These are phyloP conservation scores for Lethrus apterus DNA, from an alignment of 1,140 invertebrate species.

Conservation along the genomic window DNA sequence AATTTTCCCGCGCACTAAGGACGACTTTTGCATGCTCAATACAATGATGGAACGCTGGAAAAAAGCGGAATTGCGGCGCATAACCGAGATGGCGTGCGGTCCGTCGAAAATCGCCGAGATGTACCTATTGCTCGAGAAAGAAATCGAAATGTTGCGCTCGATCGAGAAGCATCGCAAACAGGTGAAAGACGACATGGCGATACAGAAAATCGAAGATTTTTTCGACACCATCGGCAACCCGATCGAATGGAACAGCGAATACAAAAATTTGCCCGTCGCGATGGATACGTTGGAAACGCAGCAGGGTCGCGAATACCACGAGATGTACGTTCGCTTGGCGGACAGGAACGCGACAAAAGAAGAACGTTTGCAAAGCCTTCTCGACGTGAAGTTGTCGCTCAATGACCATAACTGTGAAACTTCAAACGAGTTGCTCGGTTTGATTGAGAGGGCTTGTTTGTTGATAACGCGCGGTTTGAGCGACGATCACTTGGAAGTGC, in stretches of 20 bases:
- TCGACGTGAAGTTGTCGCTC: slow-evolving; percentile 49
- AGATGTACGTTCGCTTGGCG: slow-evolving; percentile 49
- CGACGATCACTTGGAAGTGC: slow-evolving; percentile 44
- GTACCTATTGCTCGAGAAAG: slow-evolving; percentile 53
- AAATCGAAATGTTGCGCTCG: slow-evolving; percentile 53
- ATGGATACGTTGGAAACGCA: slow-evolving; percentile 61
- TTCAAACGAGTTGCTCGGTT: slow-evolving; percentile 47
- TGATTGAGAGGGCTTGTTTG: slow-evolving; percentile 55
- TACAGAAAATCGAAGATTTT: slow-evolving; percentile 49
- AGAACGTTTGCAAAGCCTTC: slow-evolving; percentile 50
- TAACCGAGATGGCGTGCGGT: slow-evolving; percentile 49
- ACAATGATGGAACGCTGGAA: slow-evolving; percentile 56
- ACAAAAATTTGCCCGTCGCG: slow-evolving; percentile 48
- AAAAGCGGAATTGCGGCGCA: slow-evolving; percentile 49
- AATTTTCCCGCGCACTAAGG: slow-evolving; percentile 50
- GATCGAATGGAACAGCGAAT: slow-evolving; percentile 51
- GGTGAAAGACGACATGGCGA: slow-evolving; percentile 46
- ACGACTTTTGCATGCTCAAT: slow-evolving; percentile 59
- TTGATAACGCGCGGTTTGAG: slow-evolving; percentile 47
- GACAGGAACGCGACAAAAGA: slow-evolving; percentile 43
- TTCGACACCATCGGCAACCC: slow-evolving; percentile 55
- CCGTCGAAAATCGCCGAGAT: slow-evolving; percentile 54
- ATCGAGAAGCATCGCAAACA: slow-evolving; percentile 52
- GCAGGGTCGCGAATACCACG: slow-evolving; percentile 52
- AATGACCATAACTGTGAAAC: slow-evolving; percentile 47